These are phyloP conservation scores for Lepidonotus clava DNA, from an alignment of 2,888 invertebrate species.

Conservation along the genomic window DNA sequence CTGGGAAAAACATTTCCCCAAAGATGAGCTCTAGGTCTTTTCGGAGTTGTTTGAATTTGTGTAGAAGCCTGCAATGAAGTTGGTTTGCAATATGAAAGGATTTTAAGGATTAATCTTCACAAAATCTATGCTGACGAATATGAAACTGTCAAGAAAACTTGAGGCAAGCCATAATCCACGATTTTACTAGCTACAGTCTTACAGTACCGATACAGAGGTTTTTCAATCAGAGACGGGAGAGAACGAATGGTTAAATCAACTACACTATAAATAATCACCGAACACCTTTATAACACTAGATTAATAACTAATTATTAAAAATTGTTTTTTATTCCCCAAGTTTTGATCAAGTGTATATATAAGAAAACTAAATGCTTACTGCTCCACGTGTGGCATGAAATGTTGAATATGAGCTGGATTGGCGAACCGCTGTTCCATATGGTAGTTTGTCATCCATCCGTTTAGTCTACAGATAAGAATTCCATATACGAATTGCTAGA, in stretches of 20 bases:
- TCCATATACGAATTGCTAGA: no score
- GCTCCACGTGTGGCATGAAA: slow-evolving; percentile 64
- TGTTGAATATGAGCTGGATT: slow-evolving; percentile 86
- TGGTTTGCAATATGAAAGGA: neutral
- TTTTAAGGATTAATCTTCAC: no score
- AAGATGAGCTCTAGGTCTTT: slow-evolving; percentile 43
- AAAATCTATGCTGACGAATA: no score
- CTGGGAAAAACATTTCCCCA: slow-evolving; percentile 57
- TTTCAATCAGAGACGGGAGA: no score
- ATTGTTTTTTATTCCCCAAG: neutral
- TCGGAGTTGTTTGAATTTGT: slow-evolving; percentile 50
- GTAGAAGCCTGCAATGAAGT: slow-evolving; percentile 55
- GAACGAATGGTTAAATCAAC: no score
- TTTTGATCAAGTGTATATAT: neutral
- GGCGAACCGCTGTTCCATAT: slow-evolving; percentile 86
- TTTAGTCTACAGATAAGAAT: no score
- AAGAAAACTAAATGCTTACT: slow-evolving; percentile 57
- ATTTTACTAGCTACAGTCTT: no score
- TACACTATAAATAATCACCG: no score
- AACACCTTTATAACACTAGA: no score
- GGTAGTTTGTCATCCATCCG: slow-evolving; percentile 88
- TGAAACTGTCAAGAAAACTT: no score
- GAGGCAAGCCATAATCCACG: no score
- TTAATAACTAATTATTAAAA: neutral
- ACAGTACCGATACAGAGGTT: no score